phyloP scores from a whole-genome alignment of 2,797 vertebrate species.

The Argya squamiceps region DNA sequence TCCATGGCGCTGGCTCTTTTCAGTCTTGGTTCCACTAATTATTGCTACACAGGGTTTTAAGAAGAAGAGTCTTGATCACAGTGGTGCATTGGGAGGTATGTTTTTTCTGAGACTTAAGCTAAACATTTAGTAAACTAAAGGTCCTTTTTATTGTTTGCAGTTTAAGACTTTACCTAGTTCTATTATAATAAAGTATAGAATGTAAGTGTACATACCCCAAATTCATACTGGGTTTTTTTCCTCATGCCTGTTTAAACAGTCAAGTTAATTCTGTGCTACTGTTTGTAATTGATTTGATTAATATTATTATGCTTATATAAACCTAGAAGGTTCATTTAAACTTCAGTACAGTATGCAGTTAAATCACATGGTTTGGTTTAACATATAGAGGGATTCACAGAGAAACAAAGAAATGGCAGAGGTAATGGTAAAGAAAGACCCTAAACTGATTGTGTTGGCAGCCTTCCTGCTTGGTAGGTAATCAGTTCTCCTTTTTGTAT shows the following conservation, averaged over 20 bases:
- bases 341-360: neutral
- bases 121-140: neutral
- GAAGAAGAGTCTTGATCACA: conserved; percentile 86
- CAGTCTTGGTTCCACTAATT: conserved; percentile 85
- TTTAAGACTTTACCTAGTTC: neutral
- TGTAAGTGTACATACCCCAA: neutral
- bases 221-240: neutral
- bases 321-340: neutral
- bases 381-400: neutral
- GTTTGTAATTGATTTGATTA: neutral
- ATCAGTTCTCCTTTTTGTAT: neutral
- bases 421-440: neutral
- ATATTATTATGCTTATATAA: neutral
- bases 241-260: neutral
- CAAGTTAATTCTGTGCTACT: neutral
- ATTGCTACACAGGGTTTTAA: conserved; percentile 83
- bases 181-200: neutral
- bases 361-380: neutral
- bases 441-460: neutral
- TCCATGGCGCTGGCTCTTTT: conserved; percentile 95
- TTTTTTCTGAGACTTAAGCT: neutral
- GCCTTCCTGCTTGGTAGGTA: neutral
- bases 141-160: neutral
- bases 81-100: conserved; percentile 90
- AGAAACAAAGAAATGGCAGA: neutral